Evolutionary conservation across 2,888 invertebrate species (phyloP).

Genomic region (Periphyllus acericola): DNA sequence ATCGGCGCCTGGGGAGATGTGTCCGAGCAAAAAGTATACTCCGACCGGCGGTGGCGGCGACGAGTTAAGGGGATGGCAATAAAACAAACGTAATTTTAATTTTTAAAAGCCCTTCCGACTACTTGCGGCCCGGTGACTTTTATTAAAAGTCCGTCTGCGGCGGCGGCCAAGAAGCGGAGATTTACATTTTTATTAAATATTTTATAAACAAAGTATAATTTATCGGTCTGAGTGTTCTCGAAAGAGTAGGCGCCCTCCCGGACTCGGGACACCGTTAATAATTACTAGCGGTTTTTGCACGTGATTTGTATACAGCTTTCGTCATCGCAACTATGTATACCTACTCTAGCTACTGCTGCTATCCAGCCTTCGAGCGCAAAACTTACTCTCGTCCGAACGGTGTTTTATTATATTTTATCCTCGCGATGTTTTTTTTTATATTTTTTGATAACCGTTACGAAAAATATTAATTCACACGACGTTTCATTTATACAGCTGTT

Average conservation of each 20-base stretch:
- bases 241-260: conserved; percentile 15
- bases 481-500: neutral
- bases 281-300: conserved; percentile 47
- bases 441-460: neutral
- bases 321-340: neutral
- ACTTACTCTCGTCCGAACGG: neutral
- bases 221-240: conserved; percentile 59
- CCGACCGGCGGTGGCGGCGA: conserved; percentile 51
- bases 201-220: conserved; percentile 61
- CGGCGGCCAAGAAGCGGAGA: conserved; percentile 56
- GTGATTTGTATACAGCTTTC: conserved; percentile 48
- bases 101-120: conserved; percentile 56
- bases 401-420: neutral
- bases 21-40: conserved; percentile 40
- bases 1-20: conserved; percentile 55
- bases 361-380: neutral
- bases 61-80: conserved; percentile 62
- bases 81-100: conserved; percentile 62
- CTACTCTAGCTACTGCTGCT: neutral
- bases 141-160: conserved; percentile 61
- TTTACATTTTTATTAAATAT: conserved; percentile 62
- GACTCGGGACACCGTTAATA: conserved; percentile 52
- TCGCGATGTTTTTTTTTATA: neutral
- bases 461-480: neutral
- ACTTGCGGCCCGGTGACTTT: conserved; percentile 57